These are phyloP conservation scores for Corvus hawaiiensis DNA, from an alignment of 2,113 vertebrate genomes.

Conservation along the genomic window DNA sequence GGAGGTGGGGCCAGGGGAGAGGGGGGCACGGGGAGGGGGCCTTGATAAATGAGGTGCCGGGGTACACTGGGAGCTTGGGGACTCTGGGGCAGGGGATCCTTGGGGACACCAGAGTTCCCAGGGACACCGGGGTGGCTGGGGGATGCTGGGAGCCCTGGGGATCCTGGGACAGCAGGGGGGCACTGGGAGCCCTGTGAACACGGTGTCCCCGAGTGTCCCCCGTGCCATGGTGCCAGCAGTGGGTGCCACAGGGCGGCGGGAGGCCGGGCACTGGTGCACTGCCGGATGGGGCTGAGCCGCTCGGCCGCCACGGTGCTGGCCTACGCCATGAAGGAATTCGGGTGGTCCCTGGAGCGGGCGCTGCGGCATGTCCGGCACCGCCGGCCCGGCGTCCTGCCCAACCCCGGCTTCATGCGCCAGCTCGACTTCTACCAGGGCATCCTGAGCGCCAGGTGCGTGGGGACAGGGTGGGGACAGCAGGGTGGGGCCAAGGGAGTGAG, in stretches of 20 bases:
- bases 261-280: slow-evolving; percentile 86
- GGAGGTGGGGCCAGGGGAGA: too few relatives aligned
- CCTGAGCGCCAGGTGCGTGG: slow-evolving; percentile 83
- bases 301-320: slow-evolving; percentile 90
- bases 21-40: too few relatives aligned
- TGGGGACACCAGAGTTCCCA: not conserved
- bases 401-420: slow-evolving; percentile 89
- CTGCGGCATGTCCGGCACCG: slow-evolving; percentile 77
- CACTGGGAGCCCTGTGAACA: not conserved
- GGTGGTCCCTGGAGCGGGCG: slow-evolving; percentile 82
- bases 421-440: slow-evolving; percentile 92
- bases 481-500: not conserved
- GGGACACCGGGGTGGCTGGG: too few relatives aligned
- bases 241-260: slow-evolving; percentile 68
- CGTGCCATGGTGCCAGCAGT: fast-evolving
- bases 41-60: not conserved
- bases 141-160: not conserved
- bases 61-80: not conserved
- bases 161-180: too few relatives aligned
- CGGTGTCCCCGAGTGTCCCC: not conserved
- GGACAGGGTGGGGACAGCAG: not conserved
- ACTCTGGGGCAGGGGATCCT: too few relatives aligned
- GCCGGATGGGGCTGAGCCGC: slow-evolving; percentile 95
- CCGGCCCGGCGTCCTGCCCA: slow-evolving; percentile 84
- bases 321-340: slow-evolving; percentile 91